Evolutionary conservation across 2,797 vertebrate genomes (phyloP).

Genomic region (Oreonectes daqikongensis): DNA sequence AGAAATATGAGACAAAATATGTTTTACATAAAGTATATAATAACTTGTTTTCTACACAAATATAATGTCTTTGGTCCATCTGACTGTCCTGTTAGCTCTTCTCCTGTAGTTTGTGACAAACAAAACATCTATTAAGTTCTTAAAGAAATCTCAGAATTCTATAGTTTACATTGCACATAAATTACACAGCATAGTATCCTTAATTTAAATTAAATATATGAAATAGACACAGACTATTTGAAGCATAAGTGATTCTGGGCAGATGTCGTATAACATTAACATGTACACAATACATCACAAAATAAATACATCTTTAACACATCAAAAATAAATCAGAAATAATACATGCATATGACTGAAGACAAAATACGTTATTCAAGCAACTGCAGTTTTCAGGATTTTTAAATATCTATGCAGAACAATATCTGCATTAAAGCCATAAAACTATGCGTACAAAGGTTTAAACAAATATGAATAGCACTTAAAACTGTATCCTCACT

Average conservation of each 20-base stretch:
- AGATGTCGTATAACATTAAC: neutral
- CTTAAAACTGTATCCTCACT: neutral
- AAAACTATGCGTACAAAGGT: neutral
- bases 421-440: slow-evolving; percentile 19
- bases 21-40: neutral
- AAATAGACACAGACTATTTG: neutral
- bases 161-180: neutral
- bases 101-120: neutral
- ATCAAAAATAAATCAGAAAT: neutral
- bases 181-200: neutral
- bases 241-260: neutral
- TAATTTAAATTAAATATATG: neutral
- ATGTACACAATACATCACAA: neutral
- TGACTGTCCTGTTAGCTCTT: slow-evolving; percentile 14
- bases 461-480: neutral
- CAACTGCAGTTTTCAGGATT: neutral
- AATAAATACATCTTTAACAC: neutral
- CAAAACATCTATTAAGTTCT: neutral
- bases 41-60: neutral
- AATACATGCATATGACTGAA: slow-evolving; percentile 7
- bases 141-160: neutral
- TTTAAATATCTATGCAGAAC: neutral
- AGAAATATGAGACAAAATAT: too few relatives aligned
- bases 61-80: slow-evolving; percentile 27
- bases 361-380: neutral